phyloP scores from a whole-genome alignment of 2,113 vertebrate species.

The Petroica traversi region DNA sequence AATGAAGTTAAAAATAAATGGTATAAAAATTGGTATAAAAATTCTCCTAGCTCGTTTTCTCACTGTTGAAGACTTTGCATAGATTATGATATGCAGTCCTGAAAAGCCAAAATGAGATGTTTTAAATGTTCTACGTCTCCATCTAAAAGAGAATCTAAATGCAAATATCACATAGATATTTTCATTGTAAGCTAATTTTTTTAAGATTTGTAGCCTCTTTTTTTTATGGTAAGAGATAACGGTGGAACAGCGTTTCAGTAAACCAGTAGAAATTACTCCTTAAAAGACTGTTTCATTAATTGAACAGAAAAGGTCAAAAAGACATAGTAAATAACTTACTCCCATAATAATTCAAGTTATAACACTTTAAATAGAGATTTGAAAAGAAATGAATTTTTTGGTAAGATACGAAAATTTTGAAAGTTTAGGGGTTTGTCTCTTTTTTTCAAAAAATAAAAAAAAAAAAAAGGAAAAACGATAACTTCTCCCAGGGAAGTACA shows the following conservation, averaged over 20 bases:
- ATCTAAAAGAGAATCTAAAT: neutral
- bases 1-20: neutral
- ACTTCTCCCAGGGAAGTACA: neutral
- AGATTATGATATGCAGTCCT: neutral
- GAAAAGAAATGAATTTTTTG: neutral
- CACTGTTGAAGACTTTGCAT: neutral
- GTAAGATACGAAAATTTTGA: neutral
- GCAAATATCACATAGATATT: neutral
- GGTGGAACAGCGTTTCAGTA: neutral
- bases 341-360: neutral
- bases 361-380: neutral
- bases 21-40: neutral
- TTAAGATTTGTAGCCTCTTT: neutral
- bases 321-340: neutral
- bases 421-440: rapidly evolving
- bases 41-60: neutral
- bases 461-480: neutral
- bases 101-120: neutral
- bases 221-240: neutral
- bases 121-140: neutral
- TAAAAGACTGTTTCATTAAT: neutral
- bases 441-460: neutral
- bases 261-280: neutral
- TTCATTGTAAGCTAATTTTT: neutral
- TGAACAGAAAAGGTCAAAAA: neutral